A percentile compares a stretch with the other conserved stretches of the same genome.
Evolutionary conservation across 2,888 invertebrate genomes (phyloP).

Genomic region (Melangyna quadrimaculata): DNA sequence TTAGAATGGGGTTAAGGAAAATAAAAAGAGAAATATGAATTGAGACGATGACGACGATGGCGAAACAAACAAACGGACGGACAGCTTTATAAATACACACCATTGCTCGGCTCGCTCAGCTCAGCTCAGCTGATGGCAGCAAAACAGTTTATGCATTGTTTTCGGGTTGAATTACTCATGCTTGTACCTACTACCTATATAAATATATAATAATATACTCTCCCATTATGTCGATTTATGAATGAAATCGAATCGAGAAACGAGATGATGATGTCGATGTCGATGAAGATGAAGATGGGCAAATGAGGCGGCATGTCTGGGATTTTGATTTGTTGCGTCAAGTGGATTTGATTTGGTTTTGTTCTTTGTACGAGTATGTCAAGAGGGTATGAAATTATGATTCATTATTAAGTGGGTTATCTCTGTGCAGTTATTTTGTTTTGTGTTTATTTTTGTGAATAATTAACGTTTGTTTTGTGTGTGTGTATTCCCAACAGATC

Average conservation of each 20-base stretch:
- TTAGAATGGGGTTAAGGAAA: conserved; percentile 65
- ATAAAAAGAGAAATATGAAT: conserved; percentile 59
- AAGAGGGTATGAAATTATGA: conserved; percentile 24
- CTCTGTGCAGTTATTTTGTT: conserved; percentile 3
- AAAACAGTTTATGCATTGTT: conserved; percentile 63
- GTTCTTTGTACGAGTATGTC: conserved; percentile 1
- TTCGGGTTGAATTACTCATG: conserved; percentile 62
- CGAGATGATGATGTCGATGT: conserved; percentile 24
- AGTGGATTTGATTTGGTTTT: conserved; percentile 41
- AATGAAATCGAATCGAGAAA: conserved; percentile 55
- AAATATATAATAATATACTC: conserved; percentile 18
- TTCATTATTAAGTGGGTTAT: conserved; percentile 10
- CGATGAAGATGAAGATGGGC: conserved; percentile 27
- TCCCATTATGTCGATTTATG: conserved; percentile 56
- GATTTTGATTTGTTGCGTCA: conserved; percentile 60
- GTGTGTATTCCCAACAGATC: not conserved
- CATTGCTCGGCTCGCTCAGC: too few species aligned
- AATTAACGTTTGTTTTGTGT: not conserved
- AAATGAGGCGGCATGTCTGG: conserved; percentile 39
- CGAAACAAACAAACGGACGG: not conserved
- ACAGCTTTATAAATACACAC: conserved; percentile 55
- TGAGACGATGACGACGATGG: conserved; percentile 28
- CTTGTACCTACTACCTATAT: conserved; percentile 33
- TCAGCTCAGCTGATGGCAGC: conserved; percentile 59
- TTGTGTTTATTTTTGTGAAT: conserved; percentile 1